These are phyloP conservation scores for Lepidocyrtoides sp. DNA, from an alignment of 2,888 invertebrate species.

Conservation along the genomic window DNA sequence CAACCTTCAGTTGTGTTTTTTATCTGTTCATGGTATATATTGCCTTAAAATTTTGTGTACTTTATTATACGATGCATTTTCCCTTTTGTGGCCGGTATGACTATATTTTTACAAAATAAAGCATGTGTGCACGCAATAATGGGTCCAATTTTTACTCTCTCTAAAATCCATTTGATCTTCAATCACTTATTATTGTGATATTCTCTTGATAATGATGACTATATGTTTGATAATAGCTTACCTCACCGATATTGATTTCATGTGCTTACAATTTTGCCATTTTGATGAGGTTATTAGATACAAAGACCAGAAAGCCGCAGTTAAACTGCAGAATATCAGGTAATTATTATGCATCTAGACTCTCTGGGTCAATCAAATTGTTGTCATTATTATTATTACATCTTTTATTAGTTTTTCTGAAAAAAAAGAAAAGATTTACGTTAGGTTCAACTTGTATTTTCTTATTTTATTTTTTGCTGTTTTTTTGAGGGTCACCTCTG, in stretches of 20 bases:
- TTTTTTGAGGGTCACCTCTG: not conserved
- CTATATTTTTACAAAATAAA: slow-evolving; percentile 7
- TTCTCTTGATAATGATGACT: not conserved
- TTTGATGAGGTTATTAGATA: slow-evolving; percentile 11
- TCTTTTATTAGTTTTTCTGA: no score
- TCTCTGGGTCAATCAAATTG: slow-evolving; percentile 35
- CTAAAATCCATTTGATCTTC: slow-evolving; percentile 30
- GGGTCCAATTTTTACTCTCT: slow-evolving; percentile 9
- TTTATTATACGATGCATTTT: not conserved
- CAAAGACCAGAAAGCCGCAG: slow-evolving; percentile 13
- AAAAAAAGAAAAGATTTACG: not conserved
- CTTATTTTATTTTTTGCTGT: not conserved
- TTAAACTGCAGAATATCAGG: not conserved
- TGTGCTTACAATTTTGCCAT: slow-evolving; percentile 28
- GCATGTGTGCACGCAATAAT: not conserved
- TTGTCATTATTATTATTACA: no score
- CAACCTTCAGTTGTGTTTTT: slow-evolving; percentile 46
- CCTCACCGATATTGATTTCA: slow-evolving; percentile 25
- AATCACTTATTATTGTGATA: not conserved
- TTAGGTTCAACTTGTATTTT: not conserved
- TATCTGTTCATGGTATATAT: not conserved
- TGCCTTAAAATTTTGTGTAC: not conserved
- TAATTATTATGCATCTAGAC: slow-evolving; percentile 37
- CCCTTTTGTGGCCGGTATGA: not conserved
- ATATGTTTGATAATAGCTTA: not conserved